Conservation (phyloP, 2,113 vertebrate species). For the Macrotis lagotis region DNA sequence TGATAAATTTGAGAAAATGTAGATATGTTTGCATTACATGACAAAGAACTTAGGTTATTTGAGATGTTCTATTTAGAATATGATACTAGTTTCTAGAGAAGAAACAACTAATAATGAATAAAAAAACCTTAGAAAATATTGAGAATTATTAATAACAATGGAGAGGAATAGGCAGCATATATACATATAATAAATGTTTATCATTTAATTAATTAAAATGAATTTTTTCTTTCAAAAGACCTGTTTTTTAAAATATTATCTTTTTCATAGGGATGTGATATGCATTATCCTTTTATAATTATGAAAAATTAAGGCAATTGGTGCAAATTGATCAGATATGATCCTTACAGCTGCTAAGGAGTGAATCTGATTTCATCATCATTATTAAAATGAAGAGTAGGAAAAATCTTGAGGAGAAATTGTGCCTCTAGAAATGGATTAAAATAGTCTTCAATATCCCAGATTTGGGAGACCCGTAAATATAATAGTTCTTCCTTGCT, state of each 20-base stretch:
- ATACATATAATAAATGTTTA: slow-evolving; percentile 8
- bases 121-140: slow-evolving; percentile 8
- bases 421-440: neutral
- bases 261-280: neutral
- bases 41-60: slow-evolving; percentile 18
- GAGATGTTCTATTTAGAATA: neutral
- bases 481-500: neutral
- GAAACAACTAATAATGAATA: slow-evolving; percentile 2
- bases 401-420: neutral
- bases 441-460: neutral
- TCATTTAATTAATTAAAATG: slow-evolving; percentile 8
- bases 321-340: neutral
- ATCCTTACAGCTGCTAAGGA: neutral
- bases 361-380: neutral
- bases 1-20: slow-evolving; percentile 13
- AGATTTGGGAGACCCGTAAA: neutral
- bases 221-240: slow-evolving; percentile 20
- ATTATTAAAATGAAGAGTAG: neutral
- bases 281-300: neutral
- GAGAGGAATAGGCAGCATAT: neutral
- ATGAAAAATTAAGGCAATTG: slow-evolving; percentile 17
- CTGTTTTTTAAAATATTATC: neutral
- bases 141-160: neutral
- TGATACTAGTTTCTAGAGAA: slow-evolving; percentile 29
- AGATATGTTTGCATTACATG: neutral